These are phyloP conservation scores for Percopsis omiscomaycus DNA, from an alignment of 2,797 vertebrate genomes.

Conservation along the genomic window DNA sequence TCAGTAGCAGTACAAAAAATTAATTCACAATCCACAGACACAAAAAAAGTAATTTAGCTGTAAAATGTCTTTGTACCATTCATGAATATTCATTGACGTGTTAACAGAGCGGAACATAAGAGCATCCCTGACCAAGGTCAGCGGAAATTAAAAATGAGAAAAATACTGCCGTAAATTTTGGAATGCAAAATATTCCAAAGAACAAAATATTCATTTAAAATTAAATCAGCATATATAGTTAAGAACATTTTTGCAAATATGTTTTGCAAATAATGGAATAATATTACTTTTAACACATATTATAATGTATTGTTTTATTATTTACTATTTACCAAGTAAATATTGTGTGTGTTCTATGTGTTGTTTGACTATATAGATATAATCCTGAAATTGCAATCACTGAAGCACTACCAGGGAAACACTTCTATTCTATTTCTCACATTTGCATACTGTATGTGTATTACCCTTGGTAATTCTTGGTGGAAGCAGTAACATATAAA, in stretches of 20 bases:
- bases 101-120: slow-evolving; percentile 44
- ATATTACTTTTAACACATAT: too few species aligned
- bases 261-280: too few species aligned
- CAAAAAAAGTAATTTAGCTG: slow-evolving; percentile 32
- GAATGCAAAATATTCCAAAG: not conserved
- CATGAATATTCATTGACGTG: slow-evolving; percentile 56
- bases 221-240: too few species aligned
- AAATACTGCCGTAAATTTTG: slow-evolving; percentile 9
- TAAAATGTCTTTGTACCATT: slow-evolving; percentile 42
- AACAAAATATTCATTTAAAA: not conserved
- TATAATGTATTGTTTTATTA: too few species aligned
- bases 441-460: slow-evolving; percentile 18
- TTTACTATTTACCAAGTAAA: too few species aligned
- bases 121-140: slow-evolving; percentile 50
- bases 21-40: not conserved
- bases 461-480: slow-evolving; percentile 20
- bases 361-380: too few species aligned
- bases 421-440: slow-evolving; percentile 18
- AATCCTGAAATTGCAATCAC: too few species aligned
- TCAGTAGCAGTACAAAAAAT: not conserved
- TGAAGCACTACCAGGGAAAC: not conserved
- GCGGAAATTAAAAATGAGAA: slow-evolving; percentile 22
- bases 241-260: too few species aligned
- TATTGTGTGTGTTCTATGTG: too few species aligned
- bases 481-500: not conserved